A percentile compares a stretch with the other conserved stretches of the same genome.
Evolutionary conservation across 2,113 vertebrate genomes (phyloP).

Genomic region (Nicator chloris): DNA sequence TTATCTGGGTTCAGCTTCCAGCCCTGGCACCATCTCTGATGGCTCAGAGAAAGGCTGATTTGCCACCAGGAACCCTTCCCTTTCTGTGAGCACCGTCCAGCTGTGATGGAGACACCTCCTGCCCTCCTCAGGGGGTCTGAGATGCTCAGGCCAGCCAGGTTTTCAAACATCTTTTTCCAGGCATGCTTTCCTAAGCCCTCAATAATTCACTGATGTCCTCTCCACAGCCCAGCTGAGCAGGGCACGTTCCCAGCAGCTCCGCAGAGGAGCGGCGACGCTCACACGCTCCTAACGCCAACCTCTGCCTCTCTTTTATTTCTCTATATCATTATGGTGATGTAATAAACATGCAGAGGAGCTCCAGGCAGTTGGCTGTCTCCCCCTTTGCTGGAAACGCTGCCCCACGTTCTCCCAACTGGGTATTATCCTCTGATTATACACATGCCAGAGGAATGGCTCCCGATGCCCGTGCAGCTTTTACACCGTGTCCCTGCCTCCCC

Average conservation of each 20-base stretch:
- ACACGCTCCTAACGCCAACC: neutral
- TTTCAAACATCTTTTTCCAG: neutral
- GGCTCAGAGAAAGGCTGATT: neutral
- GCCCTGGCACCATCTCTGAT: neutral
- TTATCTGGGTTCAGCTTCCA: neutral
- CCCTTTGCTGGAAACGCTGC: neutral
- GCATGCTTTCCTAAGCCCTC: neutral
- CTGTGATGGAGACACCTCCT: neutral
- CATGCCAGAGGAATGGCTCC: conserved; percentile 8
- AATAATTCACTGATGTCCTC: neutral
- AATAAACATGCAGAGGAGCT: conserved; percentile 42
- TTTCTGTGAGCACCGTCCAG: neutral
- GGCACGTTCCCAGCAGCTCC: neutral
- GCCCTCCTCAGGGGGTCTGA: neutral
- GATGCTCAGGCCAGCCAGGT: neutral
- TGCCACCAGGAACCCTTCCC: neutral
- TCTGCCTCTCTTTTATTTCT: neutral
- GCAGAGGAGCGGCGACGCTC: neutral
- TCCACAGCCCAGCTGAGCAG: neutral
- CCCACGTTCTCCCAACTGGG: neutral
- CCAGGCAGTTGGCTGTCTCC: neutral
- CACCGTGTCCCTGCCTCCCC: neutral
- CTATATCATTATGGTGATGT: conserved; percentile 44
- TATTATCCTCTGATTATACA: conserved; percentile 39
- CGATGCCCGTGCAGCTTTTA: neutral